Evolutionary conservation across 2,113 vertebrate species (phyloP).

Genomic region (Oenanthe melanoleuca): DNA sequence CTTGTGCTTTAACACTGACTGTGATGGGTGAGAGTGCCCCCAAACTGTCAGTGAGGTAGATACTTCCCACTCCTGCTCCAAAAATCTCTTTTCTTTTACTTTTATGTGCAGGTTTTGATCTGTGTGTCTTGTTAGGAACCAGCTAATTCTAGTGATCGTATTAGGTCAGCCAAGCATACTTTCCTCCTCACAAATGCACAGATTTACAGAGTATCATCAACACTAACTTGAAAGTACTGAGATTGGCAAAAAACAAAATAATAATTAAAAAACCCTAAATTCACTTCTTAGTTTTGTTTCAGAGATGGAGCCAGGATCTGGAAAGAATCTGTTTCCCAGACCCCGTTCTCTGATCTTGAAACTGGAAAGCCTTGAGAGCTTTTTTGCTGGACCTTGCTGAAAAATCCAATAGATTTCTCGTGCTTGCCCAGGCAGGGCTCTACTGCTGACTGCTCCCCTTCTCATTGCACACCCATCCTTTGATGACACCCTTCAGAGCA

Average conservation of each 20-base stretch:
- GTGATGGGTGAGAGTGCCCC: not conserved
- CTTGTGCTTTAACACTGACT: not conserved
- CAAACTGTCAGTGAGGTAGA: slow-evolving; percentile 33
- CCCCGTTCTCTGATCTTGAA: not conserved
- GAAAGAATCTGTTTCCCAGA: not conserved
- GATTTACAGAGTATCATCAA: not conserved
- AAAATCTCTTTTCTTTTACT: not conserved
- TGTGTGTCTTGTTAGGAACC: not conserved
- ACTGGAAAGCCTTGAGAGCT: not conserved
- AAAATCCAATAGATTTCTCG: not conserved
- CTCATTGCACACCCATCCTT: fast-evolving
- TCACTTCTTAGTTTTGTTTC: not conserved
- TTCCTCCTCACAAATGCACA: not conserved
- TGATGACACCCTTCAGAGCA: not conserved
- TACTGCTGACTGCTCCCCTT: not conserved
- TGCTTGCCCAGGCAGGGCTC: not conserved
- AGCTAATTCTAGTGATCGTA: slow-evolving; percentile 2
- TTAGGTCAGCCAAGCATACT: not conserved
- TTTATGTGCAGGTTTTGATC: slow-evolving; percentile 42
- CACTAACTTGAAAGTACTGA: not conserved
- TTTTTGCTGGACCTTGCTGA: not conserved
- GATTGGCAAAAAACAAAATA: not conserved
- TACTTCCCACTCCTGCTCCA: not conserved
- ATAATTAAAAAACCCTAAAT: not conserved
- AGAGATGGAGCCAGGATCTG: not conserved